phyloP scores from a whole-genome alignment of 1,140 invertebrate species.

The Drosophila santomea region DNA sequence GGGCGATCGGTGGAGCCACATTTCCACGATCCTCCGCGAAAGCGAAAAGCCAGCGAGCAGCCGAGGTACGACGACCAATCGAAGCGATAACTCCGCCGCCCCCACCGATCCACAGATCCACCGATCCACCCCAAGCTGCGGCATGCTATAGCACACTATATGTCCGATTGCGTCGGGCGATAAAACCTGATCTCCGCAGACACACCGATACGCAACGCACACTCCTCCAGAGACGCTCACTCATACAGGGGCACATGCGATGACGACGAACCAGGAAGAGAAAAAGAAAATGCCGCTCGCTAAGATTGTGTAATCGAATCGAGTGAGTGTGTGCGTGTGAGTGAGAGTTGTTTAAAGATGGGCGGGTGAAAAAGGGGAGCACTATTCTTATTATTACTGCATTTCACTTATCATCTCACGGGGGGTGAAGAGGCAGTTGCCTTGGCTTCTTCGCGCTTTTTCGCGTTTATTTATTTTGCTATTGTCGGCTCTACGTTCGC shows the following conservation, averaged over 20 bases:
- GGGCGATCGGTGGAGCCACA: constrained; percentile 50
- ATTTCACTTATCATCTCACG: constrained; percentile 75
- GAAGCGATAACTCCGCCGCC: constrained; percentile 36
- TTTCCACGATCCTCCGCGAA: constrained; percentile 67
- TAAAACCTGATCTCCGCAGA: constrained; percentile 75
- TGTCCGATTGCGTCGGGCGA: constrained; percentile 75
- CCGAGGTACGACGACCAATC: constrained; percentile 46
- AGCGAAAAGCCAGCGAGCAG: constrained; percentile 58
- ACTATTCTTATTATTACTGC: constrained; percentile 58
- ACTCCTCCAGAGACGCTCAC: constrained; percentile 19
- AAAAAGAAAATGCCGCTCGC: constrained; percentile 80
- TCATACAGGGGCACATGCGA: constrained; percentile 45
- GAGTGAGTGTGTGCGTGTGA: constrained; percentile 40
- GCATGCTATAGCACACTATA: constrained; percentile 4
- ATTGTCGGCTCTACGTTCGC: constrained; percentile 43
- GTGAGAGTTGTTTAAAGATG: constrained; percentile 72
- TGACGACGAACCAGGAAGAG: constrained; percentile 79
- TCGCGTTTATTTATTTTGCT: constrained; percentile 67
- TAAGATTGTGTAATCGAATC: constrained; percentile 77
- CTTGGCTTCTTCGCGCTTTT: constrained; percentile 38
- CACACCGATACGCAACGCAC: constrained; percentile 27
- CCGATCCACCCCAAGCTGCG: neutral
- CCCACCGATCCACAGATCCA: constrained; percentile 30
- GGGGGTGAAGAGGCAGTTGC: constrained; percentile 6
- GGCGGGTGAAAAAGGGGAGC: constrained; percentile 6